Evolutionary conservation across 2,888 invertebrate genomes (phyloP), one percentile per base, ranked within the genome.

Genomic region (Atethmia centrago): DNA sequence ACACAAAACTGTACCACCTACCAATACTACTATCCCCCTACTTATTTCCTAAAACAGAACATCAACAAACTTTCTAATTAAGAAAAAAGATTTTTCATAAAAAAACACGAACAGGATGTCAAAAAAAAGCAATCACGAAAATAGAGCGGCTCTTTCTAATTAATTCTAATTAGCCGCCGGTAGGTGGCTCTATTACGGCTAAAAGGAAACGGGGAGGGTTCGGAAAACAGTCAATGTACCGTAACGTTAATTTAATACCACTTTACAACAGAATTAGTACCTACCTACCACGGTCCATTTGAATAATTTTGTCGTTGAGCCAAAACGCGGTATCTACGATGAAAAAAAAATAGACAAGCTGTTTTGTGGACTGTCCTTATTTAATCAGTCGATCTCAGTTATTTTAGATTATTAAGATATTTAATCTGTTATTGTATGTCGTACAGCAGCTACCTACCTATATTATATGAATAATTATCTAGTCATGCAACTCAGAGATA

Each of bases 151-250:
- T 85, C 80, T 79, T 74, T 86, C 90, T 91, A 94, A 94, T 94
- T 93, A 93, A 93, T 93, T 92, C 90, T 93, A 93, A 94, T 94
- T 93, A 94, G 92, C 84, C 80, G 79, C 78, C 86, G 89, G 89
- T 89, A 90, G 89, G 88, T 88, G 78, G 86, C 84, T 86, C 88
- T 88, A 90, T 91, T 89, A 88, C 87, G 83, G 81, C 85, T 85
- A 87, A 88, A 88, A 91, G 86, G 90, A 89, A 87, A 81, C 62
- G 66, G 71, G 90, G 90, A 87, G 89, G 90, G 87, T 90, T 94
- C 85, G 90, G 89, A 90, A 93, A 94, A 94, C 89, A 91, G 92
- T 91, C 91, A 93, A 94, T 91, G 93, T 91, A 87, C 90, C 92
- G 90, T 91, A 91, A 92, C 92, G 89, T 90, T 91, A 88, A 90